phyloP scores from a whole-genome alignment of 2,113 vertebrate species.

The Labeo rohita region DNA sequence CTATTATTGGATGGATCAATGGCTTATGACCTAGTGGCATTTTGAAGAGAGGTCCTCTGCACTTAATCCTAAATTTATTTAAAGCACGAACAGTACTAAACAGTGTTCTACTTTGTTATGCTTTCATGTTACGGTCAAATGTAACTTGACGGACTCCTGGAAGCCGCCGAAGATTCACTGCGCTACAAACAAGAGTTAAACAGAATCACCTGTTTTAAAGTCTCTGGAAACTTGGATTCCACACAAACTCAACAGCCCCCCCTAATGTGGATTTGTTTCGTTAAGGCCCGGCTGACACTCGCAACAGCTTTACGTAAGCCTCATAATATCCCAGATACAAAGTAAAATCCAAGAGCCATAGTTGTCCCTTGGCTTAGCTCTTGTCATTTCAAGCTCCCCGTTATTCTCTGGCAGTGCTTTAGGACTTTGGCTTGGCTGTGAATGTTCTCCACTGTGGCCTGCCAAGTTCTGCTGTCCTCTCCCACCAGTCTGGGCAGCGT shows the following conservation, averaged over 20 bases:
- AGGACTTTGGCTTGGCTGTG: slow-evolving; percentile 32
- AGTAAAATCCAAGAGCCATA: slow-evolving; percentile 23
- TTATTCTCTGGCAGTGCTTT: slow-evolving; percentile 40
- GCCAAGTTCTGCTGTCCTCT: slow-evolving; percentile 38
- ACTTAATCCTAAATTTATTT: background rate
- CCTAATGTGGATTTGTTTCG: slow-evolving; percentile 16
- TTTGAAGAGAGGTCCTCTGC: background rate
- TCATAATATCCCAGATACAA: slow-evolving; percentile 15
- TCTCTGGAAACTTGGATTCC: slow-evolving; percentile 1
- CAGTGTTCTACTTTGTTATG: background rate
- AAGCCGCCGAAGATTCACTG: background rate
- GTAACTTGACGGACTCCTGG: background rate
- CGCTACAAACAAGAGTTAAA: background rate
- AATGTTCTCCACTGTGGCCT: slow-evolving; percentile 42
- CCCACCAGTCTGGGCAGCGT: slow-evolving; percentile 51
- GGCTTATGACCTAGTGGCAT: background rate
- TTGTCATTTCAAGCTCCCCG: slow-evolving; percentile 29
- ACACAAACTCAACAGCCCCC: background rate
- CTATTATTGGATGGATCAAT: background rate
- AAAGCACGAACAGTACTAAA: slow-evolving; percentile 1
- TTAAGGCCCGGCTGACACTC: background rate
- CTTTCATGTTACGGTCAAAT: background rate
- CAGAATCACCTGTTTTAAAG: slow-evolving; percentile 1
- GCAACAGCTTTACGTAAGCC: slow-evolving; percentile 9
- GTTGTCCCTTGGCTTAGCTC: slow-evolving; percentile 31